Evolutionary conservation across 2,113 vertebrate genomes (phyloP).

Genomic region (Ellobius talpinus): DNA sequence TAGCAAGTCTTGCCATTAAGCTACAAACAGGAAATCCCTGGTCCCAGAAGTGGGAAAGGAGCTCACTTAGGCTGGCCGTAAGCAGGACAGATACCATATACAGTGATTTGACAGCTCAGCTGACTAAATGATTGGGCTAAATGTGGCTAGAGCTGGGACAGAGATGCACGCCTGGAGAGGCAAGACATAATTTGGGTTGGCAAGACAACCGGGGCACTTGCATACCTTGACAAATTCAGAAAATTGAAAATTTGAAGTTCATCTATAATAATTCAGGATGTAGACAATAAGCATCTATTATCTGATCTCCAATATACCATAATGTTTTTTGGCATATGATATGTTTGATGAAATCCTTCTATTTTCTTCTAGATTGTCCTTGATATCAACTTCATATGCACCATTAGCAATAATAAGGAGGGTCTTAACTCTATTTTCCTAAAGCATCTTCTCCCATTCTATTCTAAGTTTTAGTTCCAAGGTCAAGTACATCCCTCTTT

Average conservation of each 20-base stretch:
- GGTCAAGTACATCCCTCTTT: neutral
- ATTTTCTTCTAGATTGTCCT: neutral
- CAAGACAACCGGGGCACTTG: neutral
- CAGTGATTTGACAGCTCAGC: neutral
- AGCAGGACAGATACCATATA: neutral
- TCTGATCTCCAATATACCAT: neutral
- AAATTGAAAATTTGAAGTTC: neutral
- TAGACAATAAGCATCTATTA: neutral
- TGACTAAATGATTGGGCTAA: neutral
- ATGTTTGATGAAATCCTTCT: neutral
- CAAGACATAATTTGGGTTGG: neutral
- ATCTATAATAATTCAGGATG: neutral
- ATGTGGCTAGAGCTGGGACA: neutral
- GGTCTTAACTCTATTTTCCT: neutral
- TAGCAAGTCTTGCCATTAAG: neutral
- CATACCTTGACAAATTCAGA: neutral
- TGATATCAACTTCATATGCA: neutral
- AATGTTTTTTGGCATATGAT: neutral
- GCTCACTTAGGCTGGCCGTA: neutral
- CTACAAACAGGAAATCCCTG: neutral
- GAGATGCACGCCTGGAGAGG: neutral
- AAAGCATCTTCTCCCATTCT: neutral
- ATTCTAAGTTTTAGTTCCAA: neutral
- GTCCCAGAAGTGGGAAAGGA: neutral
- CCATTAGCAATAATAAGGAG: neutral